Base-by-base conservation (phyloP, 2,888 invertebrate species). In the Eristalis tenax region DNA sequence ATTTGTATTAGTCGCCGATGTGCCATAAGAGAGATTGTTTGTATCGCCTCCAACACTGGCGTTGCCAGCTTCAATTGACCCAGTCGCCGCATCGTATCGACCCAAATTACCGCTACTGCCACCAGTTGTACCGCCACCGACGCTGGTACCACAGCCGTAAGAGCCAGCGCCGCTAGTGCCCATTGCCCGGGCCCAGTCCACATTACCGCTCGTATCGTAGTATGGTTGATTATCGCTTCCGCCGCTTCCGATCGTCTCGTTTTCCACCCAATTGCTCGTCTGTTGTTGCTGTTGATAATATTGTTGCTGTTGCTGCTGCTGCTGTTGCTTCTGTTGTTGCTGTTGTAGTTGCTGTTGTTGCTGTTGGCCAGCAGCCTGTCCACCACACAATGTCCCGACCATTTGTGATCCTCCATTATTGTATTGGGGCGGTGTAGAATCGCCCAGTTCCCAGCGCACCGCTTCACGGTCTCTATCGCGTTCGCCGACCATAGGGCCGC, bases 401-500 rank as follows among this genome's bases (percentile, higher is more conserved):
- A 93, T 93, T 92, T 93, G 93, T 92, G 91, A 91, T 91, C 91
- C 93, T 92, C 93, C 93, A 93, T 93, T 93, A 91, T 92, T 93
- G 90, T 90, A 92, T 91, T 93, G 93, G 92, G 93, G 93, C 92
- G 94, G 94, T 94, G 94, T 93, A 91, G 92, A 90, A 91, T 92
- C 93, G 92, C 93, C 93, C 92, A 93, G 91, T 93, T 93, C 93
- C 93, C 93, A 93, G 92, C 93, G 93, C 93, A 93, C 93, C 93
- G 93, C 93, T 91, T 93, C 93, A 93, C 93, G 93, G 93, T 93
- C 93, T 91, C 93, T 93, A 91, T 93, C 93, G 92, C 93, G 93
- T 93, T 93, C 93, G 91, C 93, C 93, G 92, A 93, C 93, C 93
- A 93, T 93, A 93, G 92, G 93, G 92, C 92, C 91, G 93, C 92